Base-by-base conservation (phyloP, 2,797 vertebrate species). In the Centropyge bicolor region DNA sequence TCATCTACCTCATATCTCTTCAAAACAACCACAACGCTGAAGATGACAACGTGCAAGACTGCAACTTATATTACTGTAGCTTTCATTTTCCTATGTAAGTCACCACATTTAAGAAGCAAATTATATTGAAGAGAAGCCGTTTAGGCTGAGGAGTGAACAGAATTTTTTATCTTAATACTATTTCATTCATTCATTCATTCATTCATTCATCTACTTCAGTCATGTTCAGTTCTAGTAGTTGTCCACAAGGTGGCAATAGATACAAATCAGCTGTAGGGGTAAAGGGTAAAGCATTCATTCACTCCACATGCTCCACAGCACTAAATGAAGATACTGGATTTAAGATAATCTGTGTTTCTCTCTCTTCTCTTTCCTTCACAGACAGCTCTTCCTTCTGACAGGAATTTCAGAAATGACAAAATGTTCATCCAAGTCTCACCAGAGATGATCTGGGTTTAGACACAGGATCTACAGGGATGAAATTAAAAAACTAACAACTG, bases 181-280 rank as follows among this genome's bases (percentile, higher is more conserved):
- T 61, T 76, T 56, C 14, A 65, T 63, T 6, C 17, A 31, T 67
- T 36, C 14, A 62, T 36, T 36, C 17, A 35, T 52, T 59, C 9
- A 45, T 62, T 35, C 35, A 52, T 36, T 2, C 4, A 66, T 8
- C 9, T 48, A n/a, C n/a, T 43, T 64, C 40, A 46, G 31, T 1
- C 35, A 68, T 40, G n/a, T 70, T 5, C 52, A 81, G 60, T 80
- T 82, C 55, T 36, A 11, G 0, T 2, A 16, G 7, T 55, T 74
- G 60, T 80, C 91, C 92, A 92, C 81, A 74, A 79, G 91, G 83
- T 90, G 91, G 89, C 87, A 88, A 41, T 78, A 76, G n/a, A 81
- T 78, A 69, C 89, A 77, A 83, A 85, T 69, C 27, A 85, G 62
- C 54, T 49, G 49, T 45, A 70, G 48, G 19, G 11, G 6, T 66